Conservation (phyloP, 2,113 vertebrate genomes). For the Antidorcas marsupialis region DNA sequence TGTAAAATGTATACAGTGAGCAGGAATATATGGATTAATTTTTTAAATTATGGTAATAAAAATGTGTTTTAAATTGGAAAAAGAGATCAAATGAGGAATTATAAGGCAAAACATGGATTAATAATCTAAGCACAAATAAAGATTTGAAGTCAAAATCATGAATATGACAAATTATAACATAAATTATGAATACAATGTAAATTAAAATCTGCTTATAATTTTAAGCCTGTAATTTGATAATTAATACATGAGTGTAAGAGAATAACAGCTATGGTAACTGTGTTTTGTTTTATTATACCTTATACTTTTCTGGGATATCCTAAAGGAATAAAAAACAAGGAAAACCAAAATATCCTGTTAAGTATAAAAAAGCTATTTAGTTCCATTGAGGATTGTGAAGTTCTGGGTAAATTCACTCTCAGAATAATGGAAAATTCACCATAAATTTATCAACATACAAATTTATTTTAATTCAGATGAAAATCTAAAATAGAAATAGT, state of each 20-base stretch:
- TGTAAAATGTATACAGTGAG: not conserved
- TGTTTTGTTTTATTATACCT: not conserved
- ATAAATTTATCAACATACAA: not conserved
- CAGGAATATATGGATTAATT: not conserved
- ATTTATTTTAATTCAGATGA: not conserved
- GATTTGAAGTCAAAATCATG: not conserved
- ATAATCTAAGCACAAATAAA: not conserved
- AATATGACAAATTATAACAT: not conserved
- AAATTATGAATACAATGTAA: not conserved
- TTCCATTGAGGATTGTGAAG: not conserved
- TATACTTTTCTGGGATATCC: not conserved
- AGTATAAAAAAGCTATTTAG: not conserved
- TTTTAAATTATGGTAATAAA: not conserved
- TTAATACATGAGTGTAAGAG: not conserved
- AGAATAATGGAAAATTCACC: not conserved
- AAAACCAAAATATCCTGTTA: not conserved
- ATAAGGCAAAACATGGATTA: not conserved
- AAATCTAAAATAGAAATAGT: not conserved
- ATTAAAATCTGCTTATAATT: constrained; percentile 10
- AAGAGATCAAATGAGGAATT: not conserved
- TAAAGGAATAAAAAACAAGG: not conserved
- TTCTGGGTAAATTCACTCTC: not conserved
- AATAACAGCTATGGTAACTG: not conserved
- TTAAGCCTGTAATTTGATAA: not conserved
- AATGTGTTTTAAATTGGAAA: not conserved